Conservation (phyloP, 2,113 vertebrate genomes). For the Chrysemys picta region DNA sequence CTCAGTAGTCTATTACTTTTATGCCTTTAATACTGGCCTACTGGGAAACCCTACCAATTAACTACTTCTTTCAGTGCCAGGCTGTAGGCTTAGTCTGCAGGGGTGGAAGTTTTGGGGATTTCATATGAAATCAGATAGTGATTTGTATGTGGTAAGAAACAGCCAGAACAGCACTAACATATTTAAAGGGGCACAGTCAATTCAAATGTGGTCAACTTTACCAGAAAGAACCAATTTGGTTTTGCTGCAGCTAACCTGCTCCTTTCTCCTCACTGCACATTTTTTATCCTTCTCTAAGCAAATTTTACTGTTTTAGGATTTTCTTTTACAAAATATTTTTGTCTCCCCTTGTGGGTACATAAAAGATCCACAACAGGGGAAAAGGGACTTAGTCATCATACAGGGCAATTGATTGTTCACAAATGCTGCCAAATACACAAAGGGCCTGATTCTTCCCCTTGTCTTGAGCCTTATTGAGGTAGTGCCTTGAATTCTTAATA, state of each 20-base stretch:
- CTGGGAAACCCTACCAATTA: neutral
- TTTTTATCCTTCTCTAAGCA: neutral
- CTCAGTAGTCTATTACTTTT: neutral
- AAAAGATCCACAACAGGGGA: neutral
- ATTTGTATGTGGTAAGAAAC: neutral
- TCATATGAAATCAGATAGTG: neutral
- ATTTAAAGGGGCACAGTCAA: neutral
- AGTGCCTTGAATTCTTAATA: neutral
- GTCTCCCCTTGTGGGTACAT: neutral
- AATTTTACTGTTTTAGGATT: neutral
- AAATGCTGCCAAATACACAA: neutral
- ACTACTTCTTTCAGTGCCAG: neutral
- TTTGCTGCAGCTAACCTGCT: neutral
- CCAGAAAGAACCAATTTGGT: neutral
- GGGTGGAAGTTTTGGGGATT: neutral
- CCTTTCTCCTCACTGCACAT: neutral
- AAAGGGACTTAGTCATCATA: neutral
- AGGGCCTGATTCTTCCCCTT: neutral
- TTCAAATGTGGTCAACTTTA: neutral
- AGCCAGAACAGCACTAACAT: neutral
- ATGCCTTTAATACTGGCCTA: neutral
- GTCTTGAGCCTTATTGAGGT: neutral
- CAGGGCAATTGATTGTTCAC: neutral
- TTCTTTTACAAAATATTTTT: neutral
- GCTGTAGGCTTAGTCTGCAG: neutral